Base-by-base conservation (phyloP, 2,113 vertebrate species). In the Opisthocomus hoazin region DNA sequence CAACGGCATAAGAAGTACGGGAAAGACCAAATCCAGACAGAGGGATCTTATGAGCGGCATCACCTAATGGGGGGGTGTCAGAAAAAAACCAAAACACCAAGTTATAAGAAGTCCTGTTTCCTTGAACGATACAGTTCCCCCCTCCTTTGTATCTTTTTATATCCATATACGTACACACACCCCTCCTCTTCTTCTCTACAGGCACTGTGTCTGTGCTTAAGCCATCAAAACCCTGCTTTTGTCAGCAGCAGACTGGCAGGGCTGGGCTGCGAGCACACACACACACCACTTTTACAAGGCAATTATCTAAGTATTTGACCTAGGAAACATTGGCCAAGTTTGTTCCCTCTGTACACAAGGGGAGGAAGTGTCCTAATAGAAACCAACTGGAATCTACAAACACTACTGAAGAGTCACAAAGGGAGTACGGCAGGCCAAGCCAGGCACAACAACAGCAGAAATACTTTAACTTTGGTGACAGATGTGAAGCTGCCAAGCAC, bases 31-130 rank as follows among this genome's bases (percentile, higher is more conserved):
- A 98, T 75, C 98, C 97, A 94, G 98, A 97, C 19, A 98, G 39
- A 10, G 98, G 98, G 90, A 98, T 98, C 96, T 97, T 98, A 48
- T 98, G 98, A 86, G 98, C 98, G n/a, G 94, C 87, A 90, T 98
- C 96, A 95, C 98, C 98, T 98, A 91, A 64, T 5, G 27, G 45
- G 90, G 56, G 30, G 30, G 6, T 1, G 12, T 41, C 4, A 21
- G n/a, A 29, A 32, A 50, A 32, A 54, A 15, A 22, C 16, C 53
- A 32, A 29, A 53, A 16, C 18, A 56, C 4, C 50, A 27, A 58
- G 12, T 32, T 82, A 80, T 17, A 14, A 70, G 29, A 87, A 81
- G 34, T 32, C 19, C 13, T 4, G 4, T 56, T 80, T 76, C 48
- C 18, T 82, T 60, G 76, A 64, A 17, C 11, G 14, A 79, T 37